Percentiles rank a stretch among this genome's conserved stretches.
phyloP scores from a whole-genome alignment of 2,888 invertebrate species.

The Xestia ashworthii region DNA sequence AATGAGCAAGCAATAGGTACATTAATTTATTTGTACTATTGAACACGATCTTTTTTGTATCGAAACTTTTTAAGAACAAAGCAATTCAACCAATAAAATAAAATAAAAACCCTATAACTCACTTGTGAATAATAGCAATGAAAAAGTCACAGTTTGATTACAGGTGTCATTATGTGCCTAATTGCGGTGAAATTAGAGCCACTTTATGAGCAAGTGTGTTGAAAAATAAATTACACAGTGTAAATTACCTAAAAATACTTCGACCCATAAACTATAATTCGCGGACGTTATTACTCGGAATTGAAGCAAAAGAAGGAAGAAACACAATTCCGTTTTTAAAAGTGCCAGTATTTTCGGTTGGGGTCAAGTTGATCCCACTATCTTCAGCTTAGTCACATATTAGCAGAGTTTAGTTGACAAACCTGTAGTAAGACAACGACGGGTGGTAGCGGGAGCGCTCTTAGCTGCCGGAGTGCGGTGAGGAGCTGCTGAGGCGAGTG shows the following conservation, averaged over 20 bases:
- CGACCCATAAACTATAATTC: background rate
- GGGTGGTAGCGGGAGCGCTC: slow-evolving; percentile 82
- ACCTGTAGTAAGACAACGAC: slow-evolving; percentile 88
- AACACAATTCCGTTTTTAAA: background rate
- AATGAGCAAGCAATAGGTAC: no score
- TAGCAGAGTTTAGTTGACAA: background rate
- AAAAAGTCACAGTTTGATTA: no score
- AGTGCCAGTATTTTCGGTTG: background rate
- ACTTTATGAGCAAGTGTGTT: no score
- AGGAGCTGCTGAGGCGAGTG: slow-evolving; percentile 83
- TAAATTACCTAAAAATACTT: background rate
- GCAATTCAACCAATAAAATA: no score
- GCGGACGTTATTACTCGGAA: background rate
- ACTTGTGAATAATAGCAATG: no score
- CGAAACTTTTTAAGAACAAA: no score
- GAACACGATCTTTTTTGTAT: no score
- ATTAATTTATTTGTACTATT: no score
- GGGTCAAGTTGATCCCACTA: background rate
- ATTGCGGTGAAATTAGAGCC: no score
- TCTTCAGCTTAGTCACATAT: background rate
- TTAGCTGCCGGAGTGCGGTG: slow-evolving; percentile 81
- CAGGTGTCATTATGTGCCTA: no score
- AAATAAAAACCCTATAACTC: no score
- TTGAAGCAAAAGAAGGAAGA: no score
- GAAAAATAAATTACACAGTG: background rate